These are phyloP conservation scores for Mustela nigripes DNA, from an alignment of 2,113 vertebrate species.

Conservation along the genomic window DNA sequence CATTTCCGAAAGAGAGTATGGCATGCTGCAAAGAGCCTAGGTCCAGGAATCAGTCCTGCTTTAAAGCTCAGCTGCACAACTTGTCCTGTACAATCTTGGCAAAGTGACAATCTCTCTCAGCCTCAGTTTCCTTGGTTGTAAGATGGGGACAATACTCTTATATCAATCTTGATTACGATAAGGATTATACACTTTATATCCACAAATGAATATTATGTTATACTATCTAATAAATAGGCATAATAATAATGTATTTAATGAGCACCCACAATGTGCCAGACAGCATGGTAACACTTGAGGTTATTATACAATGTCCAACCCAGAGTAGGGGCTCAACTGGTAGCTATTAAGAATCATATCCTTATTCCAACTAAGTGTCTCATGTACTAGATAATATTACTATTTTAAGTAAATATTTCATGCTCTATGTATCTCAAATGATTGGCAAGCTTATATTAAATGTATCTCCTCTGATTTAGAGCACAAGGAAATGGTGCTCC, in stretches of 20 bases:
- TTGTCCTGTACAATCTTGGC: not conserved
- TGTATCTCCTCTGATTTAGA: not conserved
- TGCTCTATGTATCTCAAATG: not conserved
- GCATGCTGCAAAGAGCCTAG: not conserved
- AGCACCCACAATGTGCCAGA: slow-evolving; percentile 15
- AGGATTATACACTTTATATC: slow-evolving; percentile 23
- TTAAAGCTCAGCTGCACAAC: not conserved
- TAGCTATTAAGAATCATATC: slow-evolving; percentile 47
- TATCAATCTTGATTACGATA: slow-evolving; percentile 5
- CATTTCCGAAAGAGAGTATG: slow-evolving; percentile 19
- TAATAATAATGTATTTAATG: slow-evolving; percentile 38
- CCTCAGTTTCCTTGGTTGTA: not conserved
- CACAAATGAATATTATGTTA: slow-evolving; percentile 8
- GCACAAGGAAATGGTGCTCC: not conserved
- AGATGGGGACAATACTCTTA: slow-evolving; percentile 28
- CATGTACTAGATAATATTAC: slow-evolving; percentile 35
- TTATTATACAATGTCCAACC: not conserved
- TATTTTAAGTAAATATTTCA: slow-evolving; percentile 43
- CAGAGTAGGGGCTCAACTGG: not conserved
- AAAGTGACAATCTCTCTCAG: not conserved
- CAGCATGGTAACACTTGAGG: not conserved
- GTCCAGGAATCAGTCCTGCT: not conserved
- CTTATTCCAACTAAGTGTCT: slow-evolving; percentile 51
- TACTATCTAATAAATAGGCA: not conserved
- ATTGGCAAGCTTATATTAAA: slow-evolving; percentile 18